Base-by-base conservation (phyloP, 2,113 vertebrate species). In the Chloroceryle aenea region DNA sequence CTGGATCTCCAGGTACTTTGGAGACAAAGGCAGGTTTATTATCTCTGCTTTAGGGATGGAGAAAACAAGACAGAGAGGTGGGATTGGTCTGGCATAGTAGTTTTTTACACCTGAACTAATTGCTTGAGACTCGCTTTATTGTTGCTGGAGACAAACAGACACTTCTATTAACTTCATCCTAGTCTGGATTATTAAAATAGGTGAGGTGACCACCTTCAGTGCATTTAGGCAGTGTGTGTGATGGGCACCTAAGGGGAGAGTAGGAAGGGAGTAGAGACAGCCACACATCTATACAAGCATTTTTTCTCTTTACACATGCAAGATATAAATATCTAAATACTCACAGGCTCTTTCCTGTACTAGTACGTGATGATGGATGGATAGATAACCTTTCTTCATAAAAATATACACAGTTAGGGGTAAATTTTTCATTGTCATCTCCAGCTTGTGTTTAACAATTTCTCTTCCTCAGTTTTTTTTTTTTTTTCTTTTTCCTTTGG, bases 311-410 rank as follows among this genome's bases (percentile, higher is more conserved):
- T 87, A 36, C 78, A 55, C 34, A 55, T 30, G 23, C 66, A 73
- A 89, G 81, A 83, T 85, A 73, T 42, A 87, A 89, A 59, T 76
- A 93, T 76, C 87, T 91, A 40, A 95, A 94, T 68, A 61, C 66
- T 71, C 73, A 27, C 40, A 85, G 62, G 58, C 58, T 83, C 71
- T 80, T 96, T 95, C 85, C 92, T 90, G 58, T 76, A 5, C 85
- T 89, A n/a, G 74, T 43, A 61, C 7, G 53, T 87, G 92, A 79
- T 79, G 92, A 97, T 90, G 82, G 91, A 96, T 91, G 76, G 69
- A 91, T 83, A 85, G 85, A 96, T 90, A 96, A 97, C 85, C 82
- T 79, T 94, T 76, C 78, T 94, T 62, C 85, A 85, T 73, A 73
- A 96, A 95, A 94, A 95, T 76, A 80, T 26, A 69, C 67, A 53